Percentiles rank a stretch among this genome's conserved stretches.
Evolutionary conservation across 2,113 vertebrate genomes (phyloP).

Genomic region (Amazona guildingii): DNA sequence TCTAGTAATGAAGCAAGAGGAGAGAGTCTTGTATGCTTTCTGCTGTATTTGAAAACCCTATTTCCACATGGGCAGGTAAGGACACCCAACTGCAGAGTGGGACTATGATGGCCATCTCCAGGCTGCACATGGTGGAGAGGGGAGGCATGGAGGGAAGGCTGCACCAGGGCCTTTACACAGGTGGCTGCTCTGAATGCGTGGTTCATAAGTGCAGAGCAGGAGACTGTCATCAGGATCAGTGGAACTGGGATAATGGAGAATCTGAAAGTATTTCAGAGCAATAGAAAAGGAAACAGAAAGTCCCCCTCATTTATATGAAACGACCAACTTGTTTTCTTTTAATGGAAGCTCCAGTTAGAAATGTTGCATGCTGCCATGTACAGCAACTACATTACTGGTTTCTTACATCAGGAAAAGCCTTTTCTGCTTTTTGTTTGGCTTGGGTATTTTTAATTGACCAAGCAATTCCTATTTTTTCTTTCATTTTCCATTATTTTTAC

Average conservation of each 20-base stretch:
- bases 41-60: not conserved
- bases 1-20: not conserved
- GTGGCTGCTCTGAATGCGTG: not conserved
- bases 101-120: accelerated
- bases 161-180: not conserved
- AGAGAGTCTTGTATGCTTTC: not conserved
- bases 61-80: not conserved
- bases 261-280: not conserved
- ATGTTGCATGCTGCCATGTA: not conserved
- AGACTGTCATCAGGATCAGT: not conserved
- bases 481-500: not conserved
- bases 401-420: not conserved
- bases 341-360: not conserved
- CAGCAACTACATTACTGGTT: not conserved
- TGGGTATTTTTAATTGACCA: not conserved
- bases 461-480: not conserved
- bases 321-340: not conserved
- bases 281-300: not conserved
- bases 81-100: not conserved
- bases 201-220: not conserved
- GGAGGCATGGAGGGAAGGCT: not conserved
- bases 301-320: not conserved
- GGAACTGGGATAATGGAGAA: not conserved
- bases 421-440: not conserved
- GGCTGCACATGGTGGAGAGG: accelerated